Evolutionary conservation across 92 coral and sea anemone species (phyloP).

Genomic region (Plumapathes pennacea): DNA sequence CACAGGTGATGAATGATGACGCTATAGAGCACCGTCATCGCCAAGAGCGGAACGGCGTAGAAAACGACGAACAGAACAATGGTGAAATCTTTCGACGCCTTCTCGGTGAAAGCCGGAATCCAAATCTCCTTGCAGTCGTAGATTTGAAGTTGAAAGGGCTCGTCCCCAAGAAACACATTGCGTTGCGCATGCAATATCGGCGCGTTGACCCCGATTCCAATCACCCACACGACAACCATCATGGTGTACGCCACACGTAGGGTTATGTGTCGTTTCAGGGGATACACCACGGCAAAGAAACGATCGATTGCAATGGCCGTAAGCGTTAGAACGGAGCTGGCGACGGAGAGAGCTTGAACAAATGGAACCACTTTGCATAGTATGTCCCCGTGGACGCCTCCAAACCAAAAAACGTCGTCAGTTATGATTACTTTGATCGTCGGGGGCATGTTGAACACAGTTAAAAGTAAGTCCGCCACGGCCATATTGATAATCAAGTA

Average conservation of each 20-base stretch:
- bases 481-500: conserved; percentile 87
- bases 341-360: conserved; percentile 62
- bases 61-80: conserved; percentile 58
- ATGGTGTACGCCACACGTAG: conserved; percentile 52
- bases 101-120: conserved; percentile 24
- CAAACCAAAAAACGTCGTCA: conserved; percentile 25
- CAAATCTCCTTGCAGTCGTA: conserved; percentile 57
- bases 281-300: conserved; percentile 67
- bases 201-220: conserved; percentile 53
- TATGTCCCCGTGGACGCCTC: conserved; percentile 36
- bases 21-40: conserved; percentile 58
- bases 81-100: conserved; percentile 52
- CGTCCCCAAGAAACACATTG: not conserved
- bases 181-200: conserved; percentile 59
- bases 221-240: conserved; percentile 65
- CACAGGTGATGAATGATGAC: conserved; percentile 67
- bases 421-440: conserved; percentile 19
- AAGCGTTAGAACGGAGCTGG: conserved; percentile 75
- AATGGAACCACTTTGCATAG: conserved; percentile 70
- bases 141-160: not conserved
- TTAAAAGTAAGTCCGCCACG: conserved; percentile 65
- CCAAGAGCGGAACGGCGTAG: conserved; percentile 59
- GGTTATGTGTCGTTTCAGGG: conserved; percentile 69
- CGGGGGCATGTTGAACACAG: conserved; percentile 66
- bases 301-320: conserved; percentile 79